These are phyloP conservation scores for Himalopsyche japonica DNA, from an alignment of 2,888 invertebrate species.

Conservation along the genomic window DNA sequence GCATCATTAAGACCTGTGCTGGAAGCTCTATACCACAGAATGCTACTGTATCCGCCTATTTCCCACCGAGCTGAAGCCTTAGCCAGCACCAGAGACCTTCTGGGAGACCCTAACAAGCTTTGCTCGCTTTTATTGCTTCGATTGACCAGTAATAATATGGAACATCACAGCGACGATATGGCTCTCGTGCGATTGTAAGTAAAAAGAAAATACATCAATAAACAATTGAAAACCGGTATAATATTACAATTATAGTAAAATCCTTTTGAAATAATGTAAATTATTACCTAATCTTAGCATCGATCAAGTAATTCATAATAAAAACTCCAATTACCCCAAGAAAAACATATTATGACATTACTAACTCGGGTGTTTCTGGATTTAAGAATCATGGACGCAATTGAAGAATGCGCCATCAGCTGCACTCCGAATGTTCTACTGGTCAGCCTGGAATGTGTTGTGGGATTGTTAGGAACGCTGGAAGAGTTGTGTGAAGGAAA, in stretches of 20 bases:
- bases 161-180: constrained; percentile 72
- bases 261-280: no score
- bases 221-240: no score
- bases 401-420: constrained; percentile 88
- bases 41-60: constrained; percentile 86
- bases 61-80: constrained; percentile 84
- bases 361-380: neutral
- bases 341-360: neutral
- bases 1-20: constrained; percentile 86
- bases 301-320: no score
- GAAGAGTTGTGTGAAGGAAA: constrained; percentile 71
- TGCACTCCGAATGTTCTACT: constrained; percentile 76
- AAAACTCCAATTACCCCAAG: no score
- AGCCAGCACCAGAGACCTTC: constrained; percentile 78
- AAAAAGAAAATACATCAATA: constrained; percentile 1
- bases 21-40: constrained; percentile 91
- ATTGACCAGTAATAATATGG: constrained; percentile 59
- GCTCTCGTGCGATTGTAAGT: constrained; percentile 79
- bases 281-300: no score
- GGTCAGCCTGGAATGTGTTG: constrained; percentile 81
- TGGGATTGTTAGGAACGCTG: constrained; percentile 79
- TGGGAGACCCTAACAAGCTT: constrained; percentile 77
- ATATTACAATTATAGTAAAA: no score
- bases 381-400: constrained; percentile 84
- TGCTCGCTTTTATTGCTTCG: constrained; percentile 74